phyloP scores from a whole-genome alignment of 2,113 vertebrate species.

The Parus major region DNA sequence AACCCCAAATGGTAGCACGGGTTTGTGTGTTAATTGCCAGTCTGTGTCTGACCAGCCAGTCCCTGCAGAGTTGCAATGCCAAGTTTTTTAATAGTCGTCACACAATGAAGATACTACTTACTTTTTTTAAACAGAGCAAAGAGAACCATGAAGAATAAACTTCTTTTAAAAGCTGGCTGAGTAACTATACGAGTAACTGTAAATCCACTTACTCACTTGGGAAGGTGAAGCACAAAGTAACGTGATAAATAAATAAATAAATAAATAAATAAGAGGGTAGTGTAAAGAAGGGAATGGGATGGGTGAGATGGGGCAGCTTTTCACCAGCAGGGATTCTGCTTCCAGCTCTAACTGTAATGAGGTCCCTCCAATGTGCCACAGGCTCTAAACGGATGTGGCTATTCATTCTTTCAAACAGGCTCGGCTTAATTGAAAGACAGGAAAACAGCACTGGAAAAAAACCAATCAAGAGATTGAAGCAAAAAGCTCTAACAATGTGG shows the following conservation, averaged over 20 bases:
- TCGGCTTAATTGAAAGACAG: background rate
- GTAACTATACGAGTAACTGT: background rate
- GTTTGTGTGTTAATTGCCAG: background rate
- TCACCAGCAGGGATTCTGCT: background rate
- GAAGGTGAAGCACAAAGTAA: background rate
- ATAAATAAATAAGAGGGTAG: background rate
- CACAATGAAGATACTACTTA: background rate
- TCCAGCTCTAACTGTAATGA: background rate
- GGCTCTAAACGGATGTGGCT: background rate
- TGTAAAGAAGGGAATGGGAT: background rate
- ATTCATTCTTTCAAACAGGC: background rate
- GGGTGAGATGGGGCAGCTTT: background rate
- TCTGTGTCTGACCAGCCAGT: background rate
- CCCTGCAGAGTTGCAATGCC: background rate
- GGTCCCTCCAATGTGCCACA: background rate
- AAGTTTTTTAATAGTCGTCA: background rate
- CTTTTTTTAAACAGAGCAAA: background rate
- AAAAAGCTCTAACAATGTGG: conserved; percentile 29
- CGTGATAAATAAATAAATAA: background rate
- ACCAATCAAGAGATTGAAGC: background rate
- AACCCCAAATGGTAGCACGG: rapidly evolving
- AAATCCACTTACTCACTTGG: background rate
- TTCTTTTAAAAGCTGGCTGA: background rate
- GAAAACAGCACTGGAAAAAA: background rate
- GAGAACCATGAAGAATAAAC: background rate